Conservation (phyloP, 2,113 vertebrate genomes). For the Sphyrna mokarran region DNA sequence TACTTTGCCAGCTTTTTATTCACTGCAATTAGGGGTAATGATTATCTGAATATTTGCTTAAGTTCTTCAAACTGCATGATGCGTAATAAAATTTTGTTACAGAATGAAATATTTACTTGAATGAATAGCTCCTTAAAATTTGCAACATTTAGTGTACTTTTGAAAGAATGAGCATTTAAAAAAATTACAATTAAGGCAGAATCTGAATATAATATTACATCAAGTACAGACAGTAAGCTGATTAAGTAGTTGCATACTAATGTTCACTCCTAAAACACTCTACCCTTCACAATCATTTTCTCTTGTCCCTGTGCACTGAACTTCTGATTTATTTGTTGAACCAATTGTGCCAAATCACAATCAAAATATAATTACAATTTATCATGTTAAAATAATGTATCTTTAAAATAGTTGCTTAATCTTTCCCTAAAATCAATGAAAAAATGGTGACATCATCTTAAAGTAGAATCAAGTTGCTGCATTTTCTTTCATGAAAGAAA, state of each 20-base stretch:
- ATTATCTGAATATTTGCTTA: not conserved
- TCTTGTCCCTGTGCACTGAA: not conserved
- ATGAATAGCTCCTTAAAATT: not conserved
- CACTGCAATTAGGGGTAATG: not conserved
- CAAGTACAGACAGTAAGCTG: not conserved
- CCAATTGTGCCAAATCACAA: not conserved
- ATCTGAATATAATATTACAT: not conserved
- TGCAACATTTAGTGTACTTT: not conserved
- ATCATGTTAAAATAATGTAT: not conserved
- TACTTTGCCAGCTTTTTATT: not conserved
- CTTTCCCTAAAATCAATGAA: not conserved
- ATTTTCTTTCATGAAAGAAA: slow-evolving; percentile 40
- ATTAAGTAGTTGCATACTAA: not conserved
- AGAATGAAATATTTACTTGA: not conserved
- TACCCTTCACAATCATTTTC: not conserved
- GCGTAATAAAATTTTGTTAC: not conserved
- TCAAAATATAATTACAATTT: not conserved
- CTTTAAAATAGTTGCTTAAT: not conserved
- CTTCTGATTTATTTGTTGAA: not conserved
- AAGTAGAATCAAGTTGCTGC: not conserved
- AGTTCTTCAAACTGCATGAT: not conserved
- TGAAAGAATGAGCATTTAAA: not conserved
- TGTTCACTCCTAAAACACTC: too few relatives aligned
- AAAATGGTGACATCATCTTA: not conserved
- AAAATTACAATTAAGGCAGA: not conserved